phyloP scores from a whole-genome alignment of 1,140 invertebrate genomes.

The Diorhabda carinulata region DNA sequence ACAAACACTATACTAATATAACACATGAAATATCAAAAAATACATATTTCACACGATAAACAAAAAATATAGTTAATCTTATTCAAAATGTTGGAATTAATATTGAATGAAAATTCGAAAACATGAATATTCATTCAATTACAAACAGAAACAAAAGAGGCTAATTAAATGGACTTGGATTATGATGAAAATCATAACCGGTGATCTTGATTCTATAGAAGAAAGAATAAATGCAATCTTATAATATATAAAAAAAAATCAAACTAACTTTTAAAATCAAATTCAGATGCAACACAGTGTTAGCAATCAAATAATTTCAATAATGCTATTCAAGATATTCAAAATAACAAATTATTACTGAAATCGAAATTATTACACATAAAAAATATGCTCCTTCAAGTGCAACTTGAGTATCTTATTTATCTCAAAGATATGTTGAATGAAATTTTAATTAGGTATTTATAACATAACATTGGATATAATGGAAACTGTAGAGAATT shows the following conservation, averaged over 20 bases:
- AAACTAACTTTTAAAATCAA: neutral
- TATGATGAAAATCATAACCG: too few species aligned
- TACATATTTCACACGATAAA: too few species aligned
- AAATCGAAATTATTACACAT: neutral
- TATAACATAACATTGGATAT: constrained; percentile 4
- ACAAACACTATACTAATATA: too few species aligned
- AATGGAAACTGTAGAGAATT: neutral
- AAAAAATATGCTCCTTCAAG: constrained; percentile 13
- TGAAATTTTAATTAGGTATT: constrained; percentile 12
- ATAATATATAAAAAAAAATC: neutral
- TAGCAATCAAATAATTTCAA: neutral
- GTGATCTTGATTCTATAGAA: too few species aligned
- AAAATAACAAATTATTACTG: neutral
- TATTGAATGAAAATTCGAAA: too few species aligned
- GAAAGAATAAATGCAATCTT: neutral
- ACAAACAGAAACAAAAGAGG: too few species aligned
- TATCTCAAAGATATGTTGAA: constrained; percentile 19
- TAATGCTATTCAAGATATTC: neutral
- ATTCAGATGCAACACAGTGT: neutral
- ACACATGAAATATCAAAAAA: too few species aligned
- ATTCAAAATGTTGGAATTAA: too few species aligned
- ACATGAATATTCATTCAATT: too few species aligned
- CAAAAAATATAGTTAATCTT: too few species aligned
- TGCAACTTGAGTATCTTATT: neutral
- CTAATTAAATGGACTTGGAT: too few species aligned